These are phyloP conservation scores for Hippocampus guttulatus DNA, from an alignment of 2,113 vertebrate genomes.

Conservation along the genomic window DNA sequence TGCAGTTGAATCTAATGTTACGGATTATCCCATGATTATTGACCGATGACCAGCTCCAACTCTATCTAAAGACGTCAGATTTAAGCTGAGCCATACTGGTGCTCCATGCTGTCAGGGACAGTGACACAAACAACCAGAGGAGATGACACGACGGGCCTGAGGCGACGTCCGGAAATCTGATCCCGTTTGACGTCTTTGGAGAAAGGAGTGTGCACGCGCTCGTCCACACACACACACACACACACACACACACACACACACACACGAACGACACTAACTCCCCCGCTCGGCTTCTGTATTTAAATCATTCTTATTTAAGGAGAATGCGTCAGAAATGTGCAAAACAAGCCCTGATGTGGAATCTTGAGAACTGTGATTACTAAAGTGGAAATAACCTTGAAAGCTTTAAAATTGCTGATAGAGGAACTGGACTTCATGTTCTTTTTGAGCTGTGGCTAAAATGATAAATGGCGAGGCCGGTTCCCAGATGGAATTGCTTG, in stretches of 20 bases:
- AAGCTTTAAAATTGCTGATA: conserved; percentile 44
- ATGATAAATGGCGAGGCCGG: conserved; percentile 52
- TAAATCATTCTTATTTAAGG: conserved; percentile 16
- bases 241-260: neutral
- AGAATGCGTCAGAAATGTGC: conserved; percentile 1
- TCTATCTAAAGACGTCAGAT: neutral
- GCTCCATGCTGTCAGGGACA: conserved; percentile 29
- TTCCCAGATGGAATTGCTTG: conserved; percentile 47
- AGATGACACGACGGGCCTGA: conserved; percentile 11
- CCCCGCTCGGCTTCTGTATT: conserved; percentile 9
- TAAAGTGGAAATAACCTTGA: conserved; percentile 39
- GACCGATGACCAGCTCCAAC: neutral
- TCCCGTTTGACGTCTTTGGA: neutral
- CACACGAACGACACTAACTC: conserved; percentile 1
- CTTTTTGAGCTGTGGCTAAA: conserved; percentile 40
- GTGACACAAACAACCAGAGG: conserved; percentile 37
- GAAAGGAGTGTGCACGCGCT: neutral
- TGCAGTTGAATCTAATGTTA: neutral
- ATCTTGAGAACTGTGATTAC: conserved; percentile 32
- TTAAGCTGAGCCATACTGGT: neutral
- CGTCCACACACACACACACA: neutral
- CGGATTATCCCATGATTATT: neutral
- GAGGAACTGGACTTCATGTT: conserved; percentile 48
- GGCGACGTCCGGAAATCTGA: conserved; percentile 8
- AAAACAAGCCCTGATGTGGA: conserved; percentile 27